Evolutionary conservation across 2,888 invertebrate species (phyloP).

Genomic region (Ecliptopera silaceata): DNA sequence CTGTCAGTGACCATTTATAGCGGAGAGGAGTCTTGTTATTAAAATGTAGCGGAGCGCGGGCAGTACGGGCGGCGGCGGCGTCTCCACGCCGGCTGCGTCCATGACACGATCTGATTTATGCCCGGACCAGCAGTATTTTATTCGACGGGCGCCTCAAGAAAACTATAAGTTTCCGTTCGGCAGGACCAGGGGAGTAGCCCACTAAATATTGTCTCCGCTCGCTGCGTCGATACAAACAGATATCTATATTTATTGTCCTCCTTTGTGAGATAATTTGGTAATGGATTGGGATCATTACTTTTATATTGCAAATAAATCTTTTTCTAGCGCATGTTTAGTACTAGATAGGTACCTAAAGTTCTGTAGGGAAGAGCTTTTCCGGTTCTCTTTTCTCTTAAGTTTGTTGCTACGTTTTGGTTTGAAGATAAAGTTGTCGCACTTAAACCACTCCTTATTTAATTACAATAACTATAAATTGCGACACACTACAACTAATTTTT

Average conservation of each 20-base stretch:
- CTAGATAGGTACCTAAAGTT: too few relatives aligned
- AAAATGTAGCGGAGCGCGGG: conserved; percentile 72
- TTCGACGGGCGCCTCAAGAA: conserved; percentile 82
- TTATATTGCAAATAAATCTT: conserved; percentile 49
- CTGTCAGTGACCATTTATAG: conserved; percentile 78
- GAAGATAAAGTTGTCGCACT: too few relatives aligned
- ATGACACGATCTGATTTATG: conserved; percentile 79
- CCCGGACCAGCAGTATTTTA: conserved; percentile 79
- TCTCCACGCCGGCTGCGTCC: conserved; percentile 73
- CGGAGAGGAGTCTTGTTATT: conserved; percentile 71
- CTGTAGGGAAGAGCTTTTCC: too few relatives aligned
- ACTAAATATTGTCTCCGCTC: conserved; percentile 81
- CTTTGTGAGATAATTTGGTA: conserved; percentile 77
- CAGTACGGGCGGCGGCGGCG: conserved; percentile 50
- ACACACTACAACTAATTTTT: too few relatives aligned
- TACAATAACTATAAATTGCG: too few relatives aligned
- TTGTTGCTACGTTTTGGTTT: too few relatives aligned
- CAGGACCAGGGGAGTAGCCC: conserved; percentile 78
- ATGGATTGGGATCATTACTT: conserved; percentile 73
- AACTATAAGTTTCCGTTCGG: conserved; percentile 83
- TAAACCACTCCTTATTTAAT: too few relatives aligned
- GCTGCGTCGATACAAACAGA: conserved; percentile 76
- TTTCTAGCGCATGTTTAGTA: conserved; percentile 23
- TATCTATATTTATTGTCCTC: conserved; percentile 78
- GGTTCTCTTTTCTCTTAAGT: too few relatives aligned